Base-by-base conservation (phyloP, 2,797 vertebrate species). In the Chanos chanos region DNA sequence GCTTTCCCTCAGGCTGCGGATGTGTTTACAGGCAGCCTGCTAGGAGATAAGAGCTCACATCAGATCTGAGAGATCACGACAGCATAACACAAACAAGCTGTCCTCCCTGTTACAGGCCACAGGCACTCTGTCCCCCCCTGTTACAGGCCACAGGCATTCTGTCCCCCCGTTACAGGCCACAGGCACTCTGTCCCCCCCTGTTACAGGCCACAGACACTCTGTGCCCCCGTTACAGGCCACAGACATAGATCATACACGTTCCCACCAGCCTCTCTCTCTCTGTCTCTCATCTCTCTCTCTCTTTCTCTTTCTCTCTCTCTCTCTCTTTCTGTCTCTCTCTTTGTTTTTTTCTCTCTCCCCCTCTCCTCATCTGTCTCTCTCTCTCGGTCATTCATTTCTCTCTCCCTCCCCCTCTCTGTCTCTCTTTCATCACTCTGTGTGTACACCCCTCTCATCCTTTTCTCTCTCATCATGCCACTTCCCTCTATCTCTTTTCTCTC, bases 401-500 rank as follows among this genome's bases (percentile, higher is more conserved):
- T 57, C 51, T 62, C 25, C 31, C 31, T 60, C 28, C 22, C 15
- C 4, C 27, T 19, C 15, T 4, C 27, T 19, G 15, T 18, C 40
- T 10, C 41, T 47, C 60, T 59, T 37, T 47, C 57, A 57, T 25
- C 48, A 27, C 63, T 40, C 16, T 27, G n/a, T n/a, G n/a, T n/a
- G n/a, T n/a, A n/a, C n/a, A n/a, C n/a, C n/a, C n/a, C n/a, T n/a
- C n/a, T n/a, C n/a, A n/a, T n/a, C 55, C 47, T 7, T 36, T 57
- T 68, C 71, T 82, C 82, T 37, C 52, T 55, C 18, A 83, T 80
- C 81, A 41, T 48, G 13, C 15, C 25, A 19, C 37, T 64, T 58
- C 19, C 52, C 58, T 48, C 57, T 61, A 66, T 68, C 51, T 57
- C 31, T 53, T 39, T 59, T 22, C 40, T 41, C 56, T 16, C 18